Base-by-base conservation (phyloP, 2,797 vertebrate genomes). In the Bucorvus abyssinicus region DNA sequence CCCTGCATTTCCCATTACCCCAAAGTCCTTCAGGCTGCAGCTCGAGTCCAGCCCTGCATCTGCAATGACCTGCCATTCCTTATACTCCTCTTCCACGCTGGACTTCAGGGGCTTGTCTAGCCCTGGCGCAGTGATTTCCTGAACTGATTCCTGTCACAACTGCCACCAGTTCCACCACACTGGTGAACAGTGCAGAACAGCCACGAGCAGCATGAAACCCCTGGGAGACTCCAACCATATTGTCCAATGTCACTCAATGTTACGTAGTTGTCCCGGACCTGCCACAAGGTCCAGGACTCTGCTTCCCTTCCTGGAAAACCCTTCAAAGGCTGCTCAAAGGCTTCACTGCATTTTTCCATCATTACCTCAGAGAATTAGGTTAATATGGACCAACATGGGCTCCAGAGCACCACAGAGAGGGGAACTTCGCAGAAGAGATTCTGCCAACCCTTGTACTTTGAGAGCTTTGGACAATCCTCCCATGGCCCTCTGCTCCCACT, bases 1-100 rank as follows among this genome's bases (percentile, higher is more conserved):
- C 50, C 50, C 81, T 94, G 94, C 93, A 84, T 84, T 85, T 89
- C 69, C 84, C 49, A 84, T 88, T 55, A 87, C 84, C 90, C 71
- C 84, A 52, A 55, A 93, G 87, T 27, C 91, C 89, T 89, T 36
- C 89, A 81, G 64, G 7, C 29, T 17, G 32, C 18, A 30, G 52
- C 68, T 64, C 0, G 1, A 89, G 60, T 8, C 49, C 87, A 53
- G 89, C 68, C 38, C 49, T 64, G 77, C 68, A 47, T 64, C 61
- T 38, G 30, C 69, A 87, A 18, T 34, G 67, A 79, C 14, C 53
- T 68, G 68, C 21, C 10, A 42, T 27, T 70, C 29, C 81, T 55
- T 44, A 20, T 1, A 1, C 34, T 81, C 60, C 52, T 32, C 60
- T 52, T 61, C n/a, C 42, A 3, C 2, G 6, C 13, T 61, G 61